Evolutionary conservation across 2,797 vertebrate genomes (phyloP), one percentile per base, ranked within the genome.

Genomic region (Sebastes diaconus): DNA sequence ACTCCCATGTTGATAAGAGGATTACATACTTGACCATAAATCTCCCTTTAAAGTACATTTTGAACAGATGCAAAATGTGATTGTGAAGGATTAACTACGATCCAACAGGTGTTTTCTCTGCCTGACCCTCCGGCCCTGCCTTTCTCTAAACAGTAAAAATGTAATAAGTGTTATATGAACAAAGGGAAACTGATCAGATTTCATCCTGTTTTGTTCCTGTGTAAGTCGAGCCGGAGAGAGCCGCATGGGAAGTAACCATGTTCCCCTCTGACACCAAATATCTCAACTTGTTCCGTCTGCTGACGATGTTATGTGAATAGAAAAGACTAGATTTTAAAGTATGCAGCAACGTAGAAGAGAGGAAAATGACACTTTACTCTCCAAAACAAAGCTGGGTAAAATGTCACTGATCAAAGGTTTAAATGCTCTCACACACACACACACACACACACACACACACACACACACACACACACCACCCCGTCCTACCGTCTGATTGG

Each of bases 401-500:
- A 73, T 83, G 76, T 75, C 75, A 69, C 73, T 3, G 86, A 57
- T 80, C 85, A 88, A 89, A 87, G 87, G 87, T 90, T 88, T 73
- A 20, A 81, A 87, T 18, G 14, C 58, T 3, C 75, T 27, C 61
- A 6, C 25, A n/a, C 46, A 42, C 57, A 55, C 64, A 25, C 50
- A 60, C 32, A 72, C 57, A 68, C 64, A 80, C 27, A 69, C 34
- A 55, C 67, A 29, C 68, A 30, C 61, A 22, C 13, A 34, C 22
- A 59, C 18, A 61, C 55, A 63, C 36, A 68, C 50, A 66, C 36
- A 60, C 59, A 34, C 68, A 32, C 25, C 25, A 46, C 63, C 3
- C 3, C n/a, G 5, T 54, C 22, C 79, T 66, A 76, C 57, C 4
- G 0, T 59, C 70, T 87, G 87, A 93, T 91, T 91, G 92, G 94